Conservation (phyloP, 1,140 invertebrate genomes). For the Caenorhabditis inopinata region DNA sequence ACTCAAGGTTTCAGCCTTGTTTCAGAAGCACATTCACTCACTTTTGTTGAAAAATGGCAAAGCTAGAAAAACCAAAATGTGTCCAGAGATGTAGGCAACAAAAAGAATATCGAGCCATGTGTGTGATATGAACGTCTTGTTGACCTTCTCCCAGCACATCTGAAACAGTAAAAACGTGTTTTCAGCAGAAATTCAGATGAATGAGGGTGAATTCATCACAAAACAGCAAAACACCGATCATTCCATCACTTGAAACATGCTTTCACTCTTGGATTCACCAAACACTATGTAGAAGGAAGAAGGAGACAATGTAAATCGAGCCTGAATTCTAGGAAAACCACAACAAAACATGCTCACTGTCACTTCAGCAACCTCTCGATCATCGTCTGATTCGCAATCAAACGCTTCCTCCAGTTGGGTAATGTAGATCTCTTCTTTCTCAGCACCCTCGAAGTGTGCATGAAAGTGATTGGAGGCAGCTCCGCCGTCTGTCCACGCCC, state of each 20-base stretch:
- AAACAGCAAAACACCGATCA: conserved; percentile 5
- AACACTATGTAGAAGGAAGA: neutral
- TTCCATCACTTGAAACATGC: conserved; percentile 18
- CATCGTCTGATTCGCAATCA: conserved; percentile 35
- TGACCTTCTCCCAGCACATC: conserved; percentile 43
- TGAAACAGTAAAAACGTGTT: neutral
- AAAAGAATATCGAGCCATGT: conserved; percentile 43
- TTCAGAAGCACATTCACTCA: too few species aligned
- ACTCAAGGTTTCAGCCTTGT: neutral
- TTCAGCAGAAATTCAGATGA: neutral
- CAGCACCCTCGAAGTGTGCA: neutral
- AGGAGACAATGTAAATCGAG: neutral
- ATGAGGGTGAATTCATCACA: neutral
- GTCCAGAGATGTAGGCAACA: conserved; percentile 25
- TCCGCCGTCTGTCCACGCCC: conserved; percentile 28
- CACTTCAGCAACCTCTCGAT: conserved; percentile 40
- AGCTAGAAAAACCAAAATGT: conserved; percentile 23
- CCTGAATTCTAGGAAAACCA: conserved; percentile 9
- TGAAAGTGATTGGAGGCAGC: conserved; percentile 23
- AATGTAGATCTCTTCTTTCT: conserved; percentile 31
- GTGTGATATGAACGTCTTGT: conserved; percentile 13
- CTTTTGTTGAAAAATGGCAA: conserved; percentile 43
- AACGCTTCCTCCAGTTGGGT: conserved; percentile 35
- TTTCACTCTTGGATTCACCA: too few species aligned
- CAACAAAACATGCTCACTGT: conserved; percentile 35